Evolutionary conservation across 1,140 invertebrate species (phyloP).

Genomic region (Nylanderia fulva): DNA sequence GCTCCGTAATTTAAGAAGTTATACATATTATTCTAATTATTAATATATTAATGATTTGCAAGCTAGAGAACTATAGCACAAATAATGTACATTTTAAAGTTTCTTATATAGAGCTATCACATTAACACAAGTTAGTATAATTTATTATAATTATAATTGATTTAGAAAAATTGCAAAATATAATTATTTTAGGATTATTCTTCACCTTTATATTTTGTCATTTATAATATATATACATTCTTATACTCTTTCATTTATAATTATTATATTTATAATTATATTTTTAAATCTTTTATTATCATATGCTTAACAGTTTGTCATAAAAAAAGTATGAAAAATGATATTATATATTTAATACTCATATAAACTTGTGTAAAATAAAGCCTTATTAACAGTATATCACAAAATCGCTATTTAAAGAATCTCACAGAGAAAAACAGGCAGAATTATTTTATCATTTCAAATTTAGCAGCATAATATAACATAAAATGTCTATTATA

Average conservation of each 20-base stretch:
- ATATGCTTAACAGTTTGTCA: conserved; percentile 27
- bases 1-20: conserved; percentile 15
- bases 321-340: conserved; percentile 23
- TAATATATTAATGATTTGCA: conserved; percentile 20
- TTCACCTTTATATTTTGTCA: background rate
- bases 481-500: conserved; percentile 10
- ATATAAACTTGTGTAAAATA: background rate
- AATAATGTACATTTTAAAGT: conserved; percentile 37
- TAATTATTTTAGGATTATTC: background rate
- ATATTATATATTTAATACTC: conserved; percentile 34
- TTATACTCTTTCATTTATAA: background rate
- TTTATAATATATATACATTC: too few species aligned
- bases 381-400: background rate
- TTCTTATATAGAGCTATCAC: conserved; percentile 15
- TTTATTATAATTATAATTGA: background rate
- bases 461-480: conserved; percentile 13
- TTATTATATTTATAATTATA: background rate
- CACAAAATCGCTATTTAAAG: conserved; percentile 16
- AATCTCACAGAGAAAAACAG: conserved; percentile 7
- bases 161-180: conserved; percentile 16
- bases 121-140: conserved; percentile 7
- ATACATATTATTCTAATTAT: conserved; percentile 21
- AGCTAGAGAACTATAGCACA: conserved; percentile 24
- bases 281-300: conserved; percentile 21
- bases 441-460: conserved; percentile 46